phyloP scores from a whole-genome alignment of 2,888 invertebrate species.

The Pecten maximus region DNA sequence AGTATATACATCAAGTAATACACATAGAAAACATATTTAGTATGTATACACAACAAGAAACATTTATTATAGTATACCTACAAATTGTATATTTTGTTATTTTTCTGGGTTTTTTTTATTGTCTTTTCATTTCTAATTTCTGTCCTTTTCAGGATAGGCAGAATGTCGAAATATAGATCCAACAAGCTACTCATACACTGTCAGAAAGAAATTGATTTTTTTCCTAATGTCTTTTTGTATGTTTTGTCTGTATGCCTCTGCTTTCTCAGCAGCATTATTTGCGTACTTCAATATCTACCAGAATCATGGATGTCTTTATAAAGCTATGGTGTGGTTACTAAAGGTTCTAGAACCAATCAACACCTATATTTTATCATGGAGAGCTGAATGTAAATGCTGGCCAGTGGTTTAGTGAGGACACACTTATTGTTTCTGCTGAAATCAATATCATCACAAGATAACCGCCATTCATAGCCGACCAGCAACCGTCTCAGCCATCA shows the following conservation, averaged over 20 bases:
- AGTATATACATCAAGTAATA: no score
- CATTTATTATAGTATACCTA: no score
- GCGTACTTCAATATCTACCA: not conserved
- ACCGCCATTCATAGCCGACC: not conserved
- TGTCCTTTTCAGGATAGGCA: not conserved
- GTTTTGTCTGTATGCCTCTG: not conserved
- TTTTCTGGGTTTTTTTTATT: no score
- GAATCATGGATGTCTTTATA: not conserved
- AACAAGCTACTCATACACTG: not conserved
- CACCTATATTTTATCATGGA: not conserved
- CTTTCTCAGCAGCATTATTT: not conserved
- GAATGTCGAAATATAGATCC: not conserved
- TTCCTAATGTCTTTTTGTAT: not conserved
- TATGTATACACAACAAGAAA: no score
- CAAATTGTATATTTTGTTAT: no score
- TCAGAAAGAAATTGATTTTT: slow-evolving; percentile 7
- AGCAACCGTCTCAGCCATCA: slow-evolving; percentile 10
- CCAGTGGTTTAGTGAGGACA: not conserved
- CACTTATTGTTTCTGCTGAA: slow-evolving; percentile 30
- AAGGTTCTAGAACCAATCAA: not conserved
- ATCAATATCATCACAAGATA: slow-evolving; percentile 5
- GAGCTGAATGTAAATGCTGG: not conserved
- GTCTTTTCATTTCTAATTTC: not conserved
- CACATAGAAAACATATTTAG: no score
- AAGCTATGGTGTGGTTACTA: not conserved